Base-by-base conservation (phyloP, 2,113 vertebrate species). In the Candoia aspera region DNA sequence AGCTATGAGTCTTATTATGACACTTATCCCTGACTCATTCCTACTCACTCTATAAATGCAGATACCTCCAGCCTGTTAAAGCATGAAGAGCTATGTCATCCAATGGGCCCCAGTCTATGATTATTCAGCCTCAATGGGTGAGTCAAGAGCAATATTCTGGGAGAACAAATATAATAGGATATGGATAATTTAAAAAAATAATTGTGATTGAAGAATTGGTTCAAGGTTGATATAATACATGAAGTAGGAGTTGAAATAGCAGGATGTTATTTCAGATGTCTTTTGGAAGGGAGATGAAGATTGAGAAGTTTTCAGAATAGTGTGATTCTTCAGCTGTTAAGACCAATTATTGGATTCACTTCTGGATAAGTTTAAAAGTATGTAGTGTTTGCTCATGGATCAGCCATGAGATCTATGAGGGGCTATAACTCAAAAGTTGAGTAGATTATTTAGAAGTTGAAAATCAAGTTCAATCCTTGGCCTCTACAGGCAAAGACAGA, bases 41-140 rank as follows among this genome's bases (percentile, higher is more conserved):
- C 55, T 83, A 9, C 37, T 46, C 64, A 88, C 42, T 79, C n/a
- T 88, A 57, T 88, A 92, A 92, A 92, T 24, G 17, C 87, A 92
- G 46, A 88, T 60, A 84, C 17, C 1, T 57, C 57, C 42, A 62
- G 46, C 46, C 57, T 58, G 23, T 46, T n/a, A 86, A 85, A 33
- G 42, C 58, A 53, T 29, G 23, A 29, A 88, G 12, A 62, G 10
- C 17, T 24, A 68, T 26, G 42, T 9, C 62, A 15, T 58, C 37
- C 64, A 64, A 42, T 29, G 24, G 53, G 24, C 85, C 37, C 53
- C 33, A 21, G 8, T 23, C 24, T 91, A 46, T 87, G 24, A 23
- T 42, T 62, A 87, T 87, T 87, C 60, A 87, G 29, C 57, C 19
- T 90, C 73, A 84, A 2, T 46, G 11, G 90, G 90, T 91, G 84